Base-by-base conservation (phyloP, 2,888 invertebrate species). In the Xestoiulus laeticollis region DNA sequence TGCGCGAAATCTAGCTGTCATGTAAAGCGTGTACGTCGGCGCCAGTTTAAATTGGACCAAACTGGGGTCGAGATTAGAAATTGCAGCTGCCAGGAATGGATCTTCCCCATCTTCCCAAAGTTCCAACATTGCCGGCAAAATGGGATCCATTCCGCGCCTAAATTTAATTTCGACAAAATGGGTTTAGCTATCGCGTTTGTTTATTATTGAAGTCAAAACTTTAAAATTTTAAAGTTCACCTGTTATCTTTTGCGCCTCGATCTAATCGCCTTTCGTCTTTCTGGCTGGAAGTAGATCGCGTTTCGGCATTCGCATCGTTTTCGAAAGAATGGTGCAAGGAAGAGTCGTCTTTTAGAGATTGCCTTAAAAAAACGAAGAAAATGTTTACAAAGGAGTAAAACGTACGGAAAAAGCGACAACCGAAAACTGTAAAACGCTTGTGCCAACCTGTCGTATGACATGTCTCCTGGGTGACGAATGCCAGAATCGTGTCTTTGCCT, bases 71-170 rank as follows among this genome's bases (percentile, higher is more conserved):
- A 98, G 94, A 90, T 98, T 95, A 53, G 96, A 95, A 91, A 98
- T 95, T 89, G 98, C 96, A 82, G 96, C 95, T 89, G 96, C 95
- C 87, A 99, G 93, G 92, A 99, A 97, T 90, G 96, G 95, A 91
- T 98, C 97, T 93, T 99, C 99, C 32, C 96, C 96, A 90, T 97
- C 97, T 93, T 99, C 98, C 33, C 97, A 96, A 92, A 98, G 97
- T 93, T 98, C 98, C 90, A 99, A 93, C 32, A 98, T 97, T 0
- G 98, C 98, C 6, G 99, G 99, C 90, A 99, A 93, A 90, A 98
- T 97, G 32, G 97, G 96, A 92, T 97, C 97, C 90, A 96, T 95
- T 2, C 96, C 96, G 32, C 89, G 88, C 38, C 85, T 85, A 26
- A 84, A 78, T 68, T 19, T 78, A 14, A 84, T 30, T n/a, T 1